Conservation (phyloP, 2,888 invertebrate genomes). For the Globia sparganii region DNA sequence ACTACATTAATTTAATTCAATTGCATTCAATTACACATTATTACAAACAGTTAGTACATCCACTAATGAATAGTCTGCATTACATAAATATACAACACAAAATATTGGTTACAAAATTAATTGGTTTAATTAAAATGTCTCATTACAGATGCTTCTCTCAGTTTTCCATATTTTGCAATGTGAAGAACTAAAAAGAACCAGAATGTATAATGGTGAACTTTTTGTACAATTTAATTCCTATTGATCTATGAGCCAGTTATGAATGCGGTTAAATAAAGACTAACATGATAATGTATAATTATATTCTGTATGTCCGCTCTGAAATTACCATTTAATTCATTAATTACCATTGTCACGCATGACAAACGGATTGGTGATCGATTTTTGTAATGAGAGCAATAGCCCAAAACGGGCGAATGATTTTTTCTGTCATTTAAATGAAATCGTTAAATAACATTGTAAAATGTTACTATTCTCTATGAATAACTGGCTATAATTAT, state of each 20-base stretch:
- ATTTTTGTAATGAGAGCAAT: neutral
- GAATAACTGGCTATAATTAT: neutral
- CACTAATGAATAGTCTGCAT: conserved; percentile 8
- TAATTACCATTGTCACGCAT: neutral
- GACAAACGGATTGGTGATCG: neutral
- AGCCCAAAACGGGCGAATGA: neutral
- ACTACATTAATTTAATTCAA: conserved; percentile 29
- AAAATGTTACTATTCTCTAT: neutral
- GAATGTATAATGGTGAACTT: neutral
- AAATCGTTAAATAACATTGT: neutral
- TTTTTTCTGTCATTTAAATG: neutral
- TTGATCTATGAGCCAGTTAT: too few species aligned
- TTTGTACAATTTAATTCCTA: neutral
- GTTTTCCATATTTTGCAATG: neutral
- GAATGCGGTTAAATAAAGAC: too few species aligned
- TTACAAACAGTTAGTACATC: conserved; percentile 13
- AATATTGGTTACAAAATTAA: conserved; percentile 21
- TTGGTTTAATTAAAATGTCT: neutral
- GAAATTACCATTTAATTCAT: conserved; percentile 1
- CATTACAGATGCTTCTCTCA: neutral
- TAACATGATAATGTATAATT: too few species aligned
- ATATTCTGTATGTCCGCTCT: neutral
- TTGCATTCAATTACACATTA: conserved; percentile 19
- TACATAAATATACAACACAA: conserved; percentile 4
- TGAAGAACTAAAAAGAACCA: neutral